Conservation (phyloP, 2,113 vertebrate genomes). For the Thunnus maccoyii region DNA sequence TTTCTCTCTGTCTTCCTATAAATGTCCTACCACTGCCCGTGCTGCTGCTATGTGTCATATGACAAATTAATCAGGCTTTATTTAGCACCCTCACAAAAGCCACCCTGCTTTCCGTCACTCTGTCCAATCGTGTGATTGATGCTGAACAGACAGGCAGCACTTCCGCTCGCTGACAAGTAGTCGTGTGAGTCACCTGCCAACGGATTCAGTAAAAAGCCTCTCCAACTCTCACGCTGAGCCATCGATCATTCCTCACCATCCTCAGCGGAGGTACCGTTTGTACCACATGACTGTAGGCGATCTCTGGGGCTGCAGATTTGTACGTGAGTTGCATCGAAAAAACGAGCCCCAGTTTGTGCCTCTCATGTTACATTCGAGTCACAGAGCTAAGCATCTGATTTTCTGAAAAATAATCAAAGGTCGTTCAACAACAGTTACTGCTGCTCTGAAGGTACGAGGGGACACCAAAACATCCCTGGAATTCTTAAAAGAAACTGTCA, state of each 20-base stretch:
- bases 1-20: slow-evolving; percentile 1
- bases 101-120: slow-evolving; percentile 25
- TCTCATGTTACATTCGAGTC: neutral
- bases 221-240: slow-evolving; percentile 15
- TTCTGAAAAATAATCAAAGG: neutral
- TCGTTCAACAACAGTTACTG: neutral
- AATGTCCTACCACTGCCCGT: neutral
- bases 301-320: neutral
- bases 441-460: too few species aligned
- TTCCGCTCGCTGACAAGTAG: slow-evolving; percentile 18
- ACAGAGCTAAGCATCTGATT: neutral
- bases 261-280: neutral
- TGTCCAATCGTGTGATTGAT: slow-evolving; percentile 13
- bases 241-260: slow-evolving; percentile 25
- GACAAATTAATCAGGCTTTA: slow-evolving; percentile 42
- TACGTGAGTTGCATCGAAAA: neutral
- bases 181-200: slow-evolving; percentile 43
- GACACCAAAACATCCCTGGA: too few species aligned
- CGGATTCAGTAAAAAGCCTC: slow-evolving; percentile 11
- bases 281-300: neutral
- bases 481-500: too few species aligned
- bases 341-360: neutral
- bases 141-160: slow-evolving; percentile 22
- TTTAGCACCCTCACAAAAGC: slow-evolving; percentile 43
- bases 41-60: slow-evolving; percentile 15